Evolutionary conservation across 2,888 invertebrate genomes (phyloP), one percentile per base, ranked within the genome.

Genomic region (Meandrusa payeni): DNA sequence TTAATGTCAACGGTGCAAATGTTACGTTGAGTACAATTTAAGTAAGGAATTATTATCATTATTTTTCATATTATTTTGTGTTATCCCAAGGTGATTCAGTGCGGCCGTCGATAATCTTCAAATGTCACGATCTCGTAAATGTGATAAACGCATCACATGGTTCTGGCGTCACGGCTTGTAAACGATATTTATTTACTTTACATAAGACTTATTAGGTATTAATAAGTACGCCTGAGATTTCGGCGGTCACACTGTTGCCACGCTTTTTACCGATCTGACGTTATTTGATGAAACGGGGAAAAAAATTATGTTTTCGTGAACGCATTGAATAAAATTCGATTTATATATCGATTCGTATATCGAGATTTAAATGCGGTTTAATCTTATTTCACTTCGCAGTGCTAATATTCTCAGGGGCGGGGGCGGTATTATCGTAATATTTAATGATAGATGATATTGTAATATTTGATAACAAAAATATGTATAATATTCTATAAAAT

Each of bases 121-220:
- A 61, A 65, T 69, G 75, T 75, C 77, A 80, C 72, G 74, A 75
- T 72, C 64, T 67, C 52, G 51, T 59, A 62, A 60, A 64, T 66
- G 66, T 71, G 79, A 78, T 79, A 76, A 80, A 67, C 55, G 47
- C 54, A 74, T 81, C 79, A 80, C 79, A 79, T 76, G 76, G 52
- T 52, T 50, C 50, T 50, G 20, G 45, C 54, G 50, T 57, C 52
- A 52, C 41, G 51, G 52, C 38, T 51, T 40, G 48, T 46, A 51
- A 41, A 41, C 41, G n/a, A 49, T 49, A 48, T 49, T 48, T 36
- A 13, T 13, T 27, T 28, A 19, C 24, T 33, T 42, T 20, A 38
- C 28, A 17, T 26, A 19, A 10, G 28, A 39, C 7, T 11, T 7
- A n/a, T n/a, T n/a, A n/a, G 12, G 37, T 28, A 36, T 39, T 29